Conservation (phyloP, 1,140 invertebrate species). For the Branchinecta lynchi region DNA sequence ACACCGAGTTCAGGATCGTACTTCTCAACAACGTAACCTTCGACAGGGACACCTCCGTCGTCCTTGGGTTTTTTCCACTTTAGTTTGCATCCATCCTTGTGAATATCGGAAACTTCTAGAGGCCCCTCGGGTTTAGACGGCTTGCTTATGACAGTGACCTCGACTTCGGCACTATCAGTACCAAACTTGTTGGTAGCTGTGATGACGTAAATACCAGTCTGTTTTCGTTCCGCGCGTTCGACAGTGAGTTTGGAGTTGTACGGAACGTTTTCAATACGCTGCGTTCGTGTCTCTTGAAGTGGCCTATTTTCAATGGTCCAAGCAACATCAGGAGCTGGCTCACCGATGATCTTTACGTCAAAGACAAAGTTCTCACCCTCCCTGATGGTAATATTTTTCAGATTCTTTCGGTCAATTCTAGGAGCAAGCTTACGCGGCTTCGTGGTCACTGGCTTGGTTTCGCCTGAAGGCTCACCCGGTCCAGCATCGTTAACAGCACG, state of each 20-base stretch:
- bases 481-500: conserved; percentile 62
- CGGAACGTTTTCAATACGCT: conserved; percentile 62
- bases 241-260: conserved; percentile 72
- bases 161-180: conserved; percentile 71
- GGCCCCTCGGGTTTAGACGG: conserved; percentile 87
- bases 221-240: conserved; percentile 61
- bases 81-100: conserved; percentile 85
- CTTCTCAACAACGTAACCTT: conserved; percentile 90
- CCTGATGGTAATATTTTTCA: conserved; percentile 55
- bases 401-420: conserved; percentile 69
- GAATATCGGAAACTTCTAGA: conserved; percentile 80
- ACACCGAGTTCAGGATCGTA: conserved; percentile 76
- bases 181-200: conserved; percentile 70
- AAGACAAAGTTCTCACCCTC: conserved; percentile 68
- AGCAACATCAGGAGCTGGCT: conserved; percentile 61
- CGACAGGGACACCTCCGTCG: conserved; percentile 89
- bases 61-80: conserved; percentile 97
- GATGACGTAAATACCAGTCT: conserved; percentile 71
- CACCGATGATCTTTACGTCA: conserved; percentile 66
- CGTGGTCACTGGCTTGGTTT: conserved; percentile 53
- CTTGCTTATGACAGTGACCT: conserved; percentile 77
- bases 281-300: conserved; percentile 37
- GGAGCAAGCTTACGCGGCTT: conserved; percentile 78
- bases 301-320: conserved; percentile 50
- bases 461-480: conserved; percentile 57